Evolutionary conservation across 1,140 invertebrate species (phyloP).

Genomic region (Psilanteris sp.): DNA sequence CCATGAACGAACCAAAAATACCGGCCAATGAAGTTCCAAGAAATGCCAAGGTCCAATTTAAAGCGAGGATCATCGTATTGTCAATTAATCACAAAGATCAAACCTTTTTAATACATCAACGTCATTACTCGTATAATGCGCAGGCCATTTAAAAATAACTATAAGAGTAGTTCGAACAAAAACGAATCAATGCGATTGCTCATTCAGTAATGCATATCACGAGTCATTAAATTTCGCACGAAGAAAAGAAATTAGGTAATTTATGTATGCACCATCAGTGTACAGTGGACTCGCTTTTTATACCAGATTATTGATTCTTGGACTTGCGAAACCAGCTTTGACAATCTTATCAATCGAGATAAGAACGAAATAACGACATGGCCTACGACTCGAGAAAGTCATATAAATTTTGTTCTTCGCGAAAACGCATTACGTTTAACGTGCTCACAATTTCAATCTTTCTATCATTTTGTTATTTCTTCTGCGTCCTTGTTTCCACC

Average conservation of each 20-base stretch:
- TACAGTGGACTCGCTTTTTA: constrained; percentile 27
- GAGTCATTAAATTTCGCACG: constrained; percentile 48
- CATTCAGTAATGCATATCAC: constrained; percentile 43
- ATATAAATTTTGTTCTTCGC: constrained; percentile 53
- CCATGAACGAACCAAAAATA: constrained; percentile 42
- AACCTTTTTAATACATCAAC: constrained; percentile 55
- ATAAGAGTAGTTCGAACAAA: constrained; percentile 29
- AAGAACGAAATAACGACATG: constrained; percentile 58
- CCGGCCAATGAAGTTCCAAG: constrained; percentile 52
- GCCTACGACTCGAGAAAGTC: constrained; percentile 36
- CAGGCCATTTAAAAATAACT: constrained; percentile 23
- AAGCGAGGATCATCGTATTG: constrained; percentile 47
- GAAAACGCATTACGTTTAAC: constrained; percentile 48
- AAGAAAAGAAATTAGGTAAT: constrained; percentile 53
- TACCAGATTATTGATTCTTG: constrained; percentile 55
- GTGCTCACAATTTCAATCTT: constrained; percentile 12
- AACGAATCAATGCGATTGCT: constrained; percentile 21
- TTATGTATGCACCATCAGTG: constrained; percentile 38
- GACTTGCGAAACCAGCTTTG: constrained; percentile 52
- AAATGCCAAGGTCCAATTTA: constrained; percentile 63
- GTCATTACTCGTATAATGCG: constrained; percentile 48
- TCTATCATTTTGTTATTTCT: not conserved
- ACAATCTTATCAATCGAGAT: constrained; percentile 62
- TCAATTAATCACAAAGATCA: constrained; percentile 61
- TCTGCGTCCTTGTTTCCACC: not conserved